Conservation (phyloP, 2,888 invertebrate genomes). For the Archips xylosteana region DNA sequence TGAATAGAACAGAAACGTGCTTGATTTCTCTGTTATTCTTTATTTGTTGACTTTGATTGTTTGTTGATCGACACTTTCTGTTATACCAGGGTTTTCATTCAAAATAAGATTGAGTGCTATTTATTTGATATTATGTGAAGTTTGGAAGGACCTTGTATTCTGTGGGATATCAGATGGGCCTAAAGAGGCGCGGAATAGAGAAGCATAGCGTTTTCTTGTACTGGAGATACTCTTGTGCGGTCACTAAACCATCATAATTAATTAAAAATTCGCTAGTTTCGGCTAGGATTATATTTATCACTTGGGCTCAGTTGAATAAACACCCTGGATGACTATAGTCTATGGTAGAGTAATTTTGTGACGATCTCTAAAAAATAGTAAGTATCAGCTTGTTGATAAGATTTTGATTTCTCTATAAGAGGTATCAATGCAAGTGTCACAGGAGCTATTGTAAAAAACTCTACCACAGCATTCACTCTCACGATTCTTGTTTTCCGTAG, state of each 20-base stretch:
- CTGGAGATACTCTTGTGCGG: not conserved
- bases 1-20: not conserved
- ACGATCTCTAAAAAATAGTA: too few relatives aligned
- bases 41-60: not conserved
- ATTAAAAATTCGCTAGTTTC: too few relatives aligned
- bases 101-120: not conserved
- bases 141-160: not conserved
- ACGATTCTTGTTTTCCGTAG: constrained; percentile 1
- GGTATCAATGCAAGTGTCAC: too few relatives aligned
- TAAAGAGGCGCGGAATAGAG: not conserved
- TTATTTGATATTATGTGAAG: not conserved
- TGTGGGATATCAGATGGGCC: not conserved
- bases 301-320: too few relatives aligned
- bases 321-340: too few relatives aligned
- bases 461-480: not conserved
- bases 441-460: too few relatives aligned
- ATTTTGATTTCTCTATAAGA: too few relatives aligned
- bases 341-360: too few relatives aligned
- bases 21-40: not conserved
- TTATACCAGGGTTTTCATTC: not conserved
- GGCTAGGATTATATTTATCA: too few relatives aligned
- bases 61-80: not conserved
- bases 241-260: not conserved
- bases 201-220: not conserved
- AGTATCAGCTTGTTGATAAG: too few relatives aligned